A percentile compares a stretch with the other conserved stretches of the same genome.
Conservation (phyloP, 2,888 invertebrate species). For the Cylindroiulus punctatus region DNA sequence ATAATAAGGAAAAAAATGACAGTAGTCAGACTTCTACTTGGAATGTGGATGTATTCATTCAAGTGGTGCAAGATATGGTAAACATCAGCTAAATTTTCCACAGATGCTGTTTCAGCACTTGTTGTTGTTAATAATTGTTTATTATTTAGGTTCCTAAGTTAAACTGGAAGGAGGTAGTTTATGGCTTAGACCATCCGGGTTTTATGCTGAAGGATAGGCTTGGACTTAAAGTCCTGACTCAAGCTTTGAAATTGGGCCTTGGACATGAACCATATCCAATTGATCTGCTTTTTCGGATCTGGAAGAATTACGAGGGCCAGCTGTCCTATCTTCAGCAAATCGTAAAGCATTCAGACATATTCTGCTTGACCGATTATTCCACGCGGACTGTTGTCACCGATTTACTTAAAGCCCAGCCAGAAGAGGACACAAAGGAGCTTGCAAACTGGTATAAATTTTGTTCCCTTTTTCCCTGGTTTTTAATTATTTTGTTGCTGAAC, state of each 20-base stretch:
- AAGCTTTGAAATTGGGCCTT: conserved; percentile 82
- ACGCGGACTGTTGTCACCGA: conserved; percentile 88
- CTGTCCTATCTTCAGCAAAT: conserved; percentile 87
- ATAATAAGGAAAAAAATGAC: conserved; percentile 63
- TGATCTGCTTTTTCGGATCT: conserved; percentile 87
- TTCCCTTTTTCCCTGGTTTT: neutral
- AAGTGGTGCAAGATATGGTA: conserved; percentile 88
- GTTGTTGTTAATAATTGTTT: neutral
- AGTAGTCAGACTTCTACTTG: conserved; percentile 73
- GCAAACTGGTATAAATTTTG: conserved; percentile 76
- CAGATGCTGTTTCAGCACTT: neutral
- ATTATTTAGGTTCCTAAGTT: conserved; percentile 73
- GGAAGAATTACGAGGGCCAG: conserved; percentile 93
- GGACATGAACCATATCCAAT: conserved; percentile 76
- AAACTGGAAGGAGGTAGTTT: conserved; percentile 92
- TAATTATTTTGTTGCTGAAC: neutral
- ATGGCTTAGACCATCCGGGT: conserved; percentile 89
- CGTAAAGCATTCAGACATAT: conserved; percentile 89
- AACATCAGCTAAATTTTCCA: conserved; percentile 61
- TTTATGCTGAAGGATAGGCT: conserved; percentile 88
- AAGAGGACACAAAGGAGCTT: conserved; percentile 92
- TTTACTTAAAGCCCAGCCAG: conserved; percentile 91
- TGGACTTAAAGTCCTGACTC: conserved; percentile 83
- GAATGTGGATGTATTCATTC: conserved; percentile 94
- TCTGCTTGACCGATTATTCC: conserved; percentile 92